A percentile compares a stretch with the other conserved stretches of the same genome.
Evolutionary conservation across 2,888 invertebrate genomes (phyloP).

Genomic region (Selenia dentaria): DNA sequence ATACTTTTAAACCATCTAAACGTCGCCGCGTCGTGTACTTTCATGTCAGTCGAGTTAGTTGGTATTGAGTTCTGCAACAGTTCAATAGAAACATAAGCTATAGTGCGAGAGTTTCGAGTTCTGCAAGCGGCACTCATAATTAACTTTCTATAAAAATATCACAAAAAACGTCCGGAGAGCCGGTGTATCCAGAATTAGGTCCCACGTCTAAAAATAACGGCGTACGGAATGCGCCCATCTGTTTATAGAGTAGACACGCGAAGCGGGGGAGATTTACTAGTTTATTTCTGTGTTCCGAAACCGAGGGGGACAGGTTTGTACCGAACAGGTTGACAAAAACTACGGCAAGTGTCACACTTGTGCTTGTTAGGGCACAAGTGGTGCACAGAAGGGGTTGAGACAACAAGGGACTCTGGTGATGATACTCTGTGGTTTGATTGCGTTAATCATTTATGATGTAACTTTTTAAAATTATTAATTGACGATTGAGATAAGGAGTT

Average conservation of each 20-base stretch:
- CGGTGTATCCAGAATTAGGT: slow-evolving; percentile 70
- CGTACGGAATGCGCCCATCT: slow-evolving; percentile 72
- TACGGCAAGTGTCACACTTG: slow-evolving; percentile 13
- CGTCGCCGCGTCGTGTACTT: no score
- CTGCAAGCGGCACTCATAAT: slow-evolving; percentile 15
- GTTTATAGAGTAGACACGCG: slow-evolving; percentile 66
- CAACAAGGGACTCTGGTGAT: no score
- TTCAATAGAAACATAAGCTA: no score
- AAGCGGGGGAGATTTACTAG: slow-evolving; percentile 67
- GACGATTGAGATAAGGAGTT: no score
- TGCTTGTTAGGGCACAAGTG: neutral
- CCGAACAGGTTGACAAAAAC: slow-evolving; percentile 60
- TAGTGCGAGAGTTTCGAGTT: slow-evolving; percentile 1
- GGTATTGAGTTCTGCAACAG: no score
- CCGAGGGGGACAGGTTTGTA: slow-evolving; percentile 52
- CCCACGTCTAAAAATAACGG: slow-evolving; percentile 61
- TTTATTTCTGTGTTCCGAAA: slow-evolving; percentile 48
- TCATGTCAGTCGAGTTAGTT: no score
- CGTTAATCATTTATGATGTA: no score
- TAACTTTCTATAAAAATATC: slow-evolving; percentile 28
- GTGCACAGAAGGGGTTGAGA: no score
- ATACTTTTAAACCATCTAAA: no score
- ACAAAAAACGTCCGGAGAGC: slow-evolving; percentile 41
- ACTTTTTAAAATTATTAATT: no score
- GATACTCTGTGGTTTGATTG: no score